Percentiles rank a stretch among this genome's conserved stretches.
phyloP scores from a whole-genome alignment of 2,113 vertebrate genomes.

The Oryzias celebensis region DNA sequence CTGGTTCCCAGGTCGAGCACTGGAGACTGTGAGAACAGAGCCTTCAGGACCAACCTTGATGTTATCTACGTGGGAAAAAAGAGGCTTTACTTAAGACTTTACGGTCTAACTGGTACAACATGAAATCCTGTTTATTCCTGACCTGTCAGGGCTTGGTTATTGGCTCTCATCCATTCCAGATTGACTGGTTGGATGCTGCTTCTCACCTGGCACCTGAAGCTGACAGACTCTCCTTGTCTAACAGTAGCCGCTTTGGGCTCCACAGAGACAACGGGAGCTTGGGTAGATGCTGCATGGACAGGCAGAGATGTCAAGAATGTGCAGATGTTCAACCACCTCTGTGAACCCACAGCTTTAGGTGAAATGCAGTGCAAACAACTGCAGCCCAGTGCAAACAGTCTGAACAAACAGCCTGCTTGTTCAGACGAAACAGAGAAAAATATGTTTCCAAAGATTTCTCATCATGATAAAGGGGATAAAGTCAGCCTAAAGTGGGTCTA shows the following conservation, averaged over 20 bases:
- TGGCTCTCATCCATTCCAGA: conserved; percentile 83
- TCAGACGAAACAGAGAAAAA: background rate
- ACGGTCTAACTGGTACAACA: background rate
- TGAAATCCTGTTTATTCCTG: conserved; percentile 2
- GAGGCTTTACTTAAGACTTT: background rate
- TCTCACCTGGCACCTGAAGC: conserved; percentile 82
- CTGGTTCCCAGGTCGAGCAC: conserved; percentile 78
- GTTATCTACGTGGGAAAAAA: conserved; percentile 77
- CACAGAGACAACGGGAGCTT: conserved; percentile 84
- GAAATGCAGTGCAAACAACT: conserved; percentile 37
- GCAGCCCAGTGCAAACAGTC: conserved; percentile 51
- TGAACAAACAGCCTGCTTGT: conserved; percentile 41
- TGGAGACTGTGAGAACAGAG: conserved; percentile 81
- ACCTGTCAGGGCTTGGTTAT: conserved; percentile 64
- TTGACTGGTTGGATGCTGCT: conserved; percentile 73
- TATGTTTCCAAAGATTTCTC: background rate
- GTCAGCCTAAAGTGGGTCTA: background rate
- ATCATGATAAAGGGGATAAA: background rate
- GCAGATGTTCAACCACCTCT: conserved; percentile 10
- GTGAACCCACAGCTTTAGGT: conserved; percentile 46
- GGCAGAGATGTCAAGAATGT: conserved; percentile 11
- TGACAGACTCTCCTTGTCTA: conserved; percentile 81
- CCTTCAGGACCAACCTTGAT: conserved; percentile 83
- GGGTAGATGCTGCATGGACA: conserved; percentile 63
- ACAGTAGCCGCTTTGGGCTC: conserved; percentile 81